Base-by-base conservation (phyloP, 2,888 invertebrate genomes). In the Hydropsyche betteni region DNA sequence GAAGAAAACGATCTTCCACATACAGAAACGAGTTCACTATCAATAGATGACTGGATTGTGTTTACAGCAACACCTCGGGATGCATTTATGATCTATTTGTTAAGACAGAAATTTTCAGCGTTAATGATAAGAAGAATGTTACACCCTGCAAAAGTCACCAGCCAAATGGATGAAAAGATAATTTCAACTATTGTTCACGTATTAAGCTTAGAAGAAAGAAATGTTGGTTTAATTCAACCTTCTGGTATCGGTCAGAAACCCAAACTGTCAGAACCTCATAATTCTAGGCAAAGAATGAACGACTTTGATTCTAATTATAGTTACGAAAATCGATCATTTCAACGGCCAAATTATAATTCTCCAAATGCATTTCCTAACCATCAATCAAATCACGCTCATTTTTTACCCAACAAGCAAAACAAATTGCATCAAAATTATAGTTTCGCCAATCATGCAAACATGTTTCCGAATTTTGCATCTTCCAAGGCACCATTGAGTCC, bases 231-330 rank as follows among this genome's bases (percentile, higher is more conserved):
- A 5, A 89, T 88, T 74, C 92, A 93, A 81, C 94, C 94, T 0
- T 85, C 88, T 5, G 93, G 93, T 0, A 91, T 94, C 76, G 94
- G 94, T 0, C 92, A 92, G 82, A 86, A 93, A 71, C 94, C 94
- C 0, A 89, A 91, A 34, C 16, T 68, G 64, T 38, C 50, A 34
- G 74, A 74, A n/a, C 12, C 55, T 8, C 68, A 68, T 5, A 58
- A 33, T 6, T n/a, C 44, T 12, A 61, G 72, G 14, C 71, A 53
- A 36, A 53, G 69, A 6, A 51, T 14, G 24, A 69, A 74, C 14
- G 53, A 69, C 24, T 52, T 52, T 38, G 74, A 74, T 34, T 33
- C 68, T 5, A 12, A 52, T 34, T 12, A 51, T 55, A 58, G 38
- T 36, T 74, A 34, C 52, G 74, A 74, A 44, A 68, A 38, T 34